Base-by-base conservation (phyloP, 2,113 vertebrate species). In the Trematomus loennbergii region DNA sequence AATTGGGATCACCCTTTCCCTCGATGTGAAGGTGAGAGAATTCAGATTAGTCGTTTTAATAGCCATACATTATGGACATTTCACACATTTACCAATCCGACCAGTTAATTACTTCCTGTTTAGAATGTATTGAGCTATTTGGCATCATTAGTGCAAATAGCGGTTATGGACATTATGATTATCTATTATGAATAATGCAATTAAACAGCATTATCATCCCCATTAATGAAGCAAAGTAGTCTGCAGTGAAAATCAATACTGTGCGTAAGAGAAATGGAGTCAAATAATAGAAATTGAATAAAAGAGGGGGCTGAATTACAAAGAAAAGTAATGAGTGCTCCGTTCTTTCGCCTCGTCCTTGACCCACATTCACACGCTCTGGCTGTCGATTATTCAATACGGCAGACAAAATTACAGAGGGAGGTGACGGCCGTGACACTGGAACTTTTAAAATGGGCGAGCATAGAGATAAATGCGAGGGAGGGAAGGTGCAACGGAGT, bases 1-100 rank as follows among this genome's bases (percentile, higher is more conserved):
- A 99, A 97, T 91, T 99, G 98, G 98, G 98, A 99, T 91, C 96
- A 97, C 71, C 96, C 96, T 0, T 90, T 99, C 88, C 98, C 98
- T 90, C 96, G 95, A 85, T 99, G 98, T 94, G 97, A 99, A 98
- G 98, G 98, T 99, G 97, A 53, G 71, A 2, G 15, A 20, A 29
- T 3, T 1, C 16, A 33, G 17, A 59, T 46, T 29, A 49, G n/a
- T 43, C 54, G 1, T 12, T 25, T 49, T 9, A 58, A 46, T 9
- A 61, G 1, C 3, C 12, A 5, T 9, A 25, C 18, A 52, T 36
- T 49, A 11, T n/a, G 12, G 29, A 9, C 4, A 63, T 55, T 15
- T 9, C 36, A 50, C 18, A 11, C 8, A 16, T 52, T 29, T n/a
- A 40, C 10, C 18, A 11, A 25, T 4, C 16, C 16, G 0, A 49